Base-by-base conservation (phyloP, 1,140 invertebrate genomes). In the Helicorthomorpha holstii region DNA sequence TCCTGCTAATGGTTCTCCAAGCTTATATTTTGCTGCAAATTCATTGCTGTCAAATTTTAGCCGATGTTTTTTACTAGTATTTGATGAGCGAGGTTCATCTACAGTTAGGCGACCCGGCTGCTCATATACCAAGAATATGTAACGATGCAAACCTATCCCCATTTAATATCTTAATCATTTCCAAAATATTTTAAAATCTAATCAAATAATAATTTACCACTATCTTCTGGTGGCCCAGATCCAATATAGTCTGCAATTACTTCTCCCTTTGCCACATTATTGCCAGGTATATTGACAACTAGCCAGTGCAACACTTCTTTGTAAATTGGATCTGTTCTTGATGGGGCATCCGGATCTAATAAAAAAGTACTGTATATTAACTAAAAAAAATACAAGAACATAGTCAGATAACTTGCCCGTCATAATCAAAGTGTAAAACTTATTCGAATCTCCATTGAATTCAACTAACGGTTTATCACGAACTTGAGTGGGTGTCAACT, bases 61-160 rank as follows among this genome's bases (percentile, higher is more conserved):
- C 10, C 91, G 77, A 19, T 77, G 73, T 24, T 86, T 76, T 1
- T 68, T 79, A 56, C 79, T 80, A 51, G 62, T 53, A 59, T 82
- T 79, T n/a, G 76, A 71, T 3, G 81, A 58, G 51, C 69, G 73
- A 47, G 74, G 72, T 58, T 88, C 85, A 52, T 79, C 71, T 57
- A 83, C 85, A 2, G 60, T 69, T 1, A 87, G 56, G 61, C 80
- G 81, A 2, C 71, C 75, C 0, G 75, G 71, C 62, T 96, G 92
- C 61, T 89, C 83, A 66, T 82, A 95, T 1, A 91, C 62, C 23
- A 94, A 61, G 58, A 87, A 90, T 0, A 95, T 79, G 64, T 96
- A 96, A 47, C 91, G 78, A 70, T 95, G 91, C 21, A 92, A 73
- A 22, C 79, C 78, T 59, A 59, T 55, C 53, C 60, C 59, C 57